Conservation (phyloP, 2,113 vertebrate species). For the Eolophus roseicapilla region DNA sequence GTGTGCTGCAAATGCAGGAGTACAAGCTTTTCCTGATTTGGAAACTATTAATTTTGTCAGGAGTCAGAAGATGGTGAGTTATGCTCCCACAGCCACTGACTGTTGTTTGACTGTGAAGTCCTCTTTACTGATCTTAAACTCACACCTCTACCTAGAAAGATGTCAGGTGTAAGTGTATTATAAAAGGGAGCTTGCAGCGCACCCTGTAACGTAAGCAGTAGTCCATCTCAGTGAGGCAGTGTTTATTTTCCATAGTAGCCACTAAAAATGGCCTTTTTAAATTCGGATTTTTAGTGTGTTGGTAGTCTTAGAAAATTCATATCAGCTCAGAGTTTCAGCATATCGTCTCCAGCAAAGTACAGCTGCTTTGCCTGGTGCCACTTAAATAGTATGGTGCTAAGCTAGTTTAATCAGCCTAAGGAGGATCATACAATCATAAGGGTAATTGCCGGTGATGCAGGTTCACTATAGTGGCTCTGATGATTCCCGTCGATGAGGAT, state of each 20-base stretch:
- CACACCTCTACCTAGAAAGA: not conserved
- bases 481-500: not conserved
- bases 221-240: not conserved
- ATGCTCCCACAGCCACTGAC: not conserved
- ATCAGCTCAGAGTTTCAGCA: not conserved
- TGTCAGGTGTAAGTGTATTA: not conserved
- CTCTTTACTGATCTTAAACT: not conserved
- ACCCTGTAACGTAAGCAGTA: not conserved
- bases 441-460: not conserved
- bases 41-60: not conserved
- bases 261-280: not conserved
- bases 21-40: not conserved
- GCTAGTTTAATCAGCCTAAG: slow-evolving; percentile 21
- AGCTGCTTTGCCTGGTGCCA: not conserved
- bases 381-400: not conserved
- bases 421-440: not conserved
- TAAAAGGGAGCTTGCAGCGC: not conserved
- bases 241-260: slow-evolving; percentile 8
- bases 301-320: not conserved
- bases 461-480: not conserved
- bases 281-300: not conserved
- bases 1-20: not conserved
- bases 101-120: not conserved
- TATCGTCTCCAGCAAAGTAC: not conserved
- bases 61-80: not conserved